Base-by-base conservation (phyloP, 1,140 invertebrate genomes). In the Brachionus paranguensis region DNA sequence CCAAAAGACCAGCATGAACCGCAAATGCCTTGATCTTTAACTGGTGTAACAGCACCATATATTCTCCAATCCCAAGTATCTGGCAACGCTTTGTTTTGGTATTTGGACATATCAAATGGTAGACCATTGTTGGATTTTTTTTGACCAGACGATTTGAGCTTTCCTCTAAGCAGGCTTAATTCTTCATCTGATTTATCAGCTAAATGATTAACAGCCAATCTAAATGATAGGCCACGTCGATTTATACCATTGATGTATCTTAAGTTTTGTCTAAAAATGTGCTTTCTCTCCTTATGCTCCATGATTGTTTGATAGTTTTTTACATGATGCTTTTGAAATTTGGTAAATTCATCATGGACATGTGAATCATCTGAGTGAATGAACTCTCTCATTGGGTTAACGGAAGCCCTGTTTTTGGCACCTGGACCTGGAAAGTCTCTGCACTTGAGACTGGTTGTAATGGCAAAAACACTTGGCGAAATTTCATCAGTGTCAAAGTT, bases 1-100 rank as follows among this genome's bases (percentile, higher is more conserved):
- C 95, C 96, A 90, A 98, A 98, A 87, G 94, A 95, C 96, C 96
- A 98, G 87, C 96, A 98, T 10, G 95, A 96, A 2, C 96, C 96
- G 90, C 96, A 98, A 78, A 98, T 94, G 0, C 94, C 95, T 91
- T 97, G 95, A 92, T 97, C 94, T 92, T 96, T 97, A 0, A 97
- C 94, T 0, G 95, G 96, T 1, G 95, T 97, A 1, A 98, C 96
- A 86, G 95, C 96, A 43, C 89, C 89, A 87, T 92, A 93, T 1
- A 97, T 88, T 86, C 96, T 93, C 96, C 96, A 98, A 90, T 98
- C 95, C n/a, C 37, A 74, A 37, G 12, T 45, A 29, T 84, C 68
- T 24, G 83, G 83, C 20, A 84, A 29, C 24, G 68, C 65, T 3
- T 84, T 85, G 0, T 78, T 29, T 55, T 85, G 85, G 64, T 87